Conservation (phyloP, 2,113 vertebrate species). For the Seriola dumerili region DNA sequence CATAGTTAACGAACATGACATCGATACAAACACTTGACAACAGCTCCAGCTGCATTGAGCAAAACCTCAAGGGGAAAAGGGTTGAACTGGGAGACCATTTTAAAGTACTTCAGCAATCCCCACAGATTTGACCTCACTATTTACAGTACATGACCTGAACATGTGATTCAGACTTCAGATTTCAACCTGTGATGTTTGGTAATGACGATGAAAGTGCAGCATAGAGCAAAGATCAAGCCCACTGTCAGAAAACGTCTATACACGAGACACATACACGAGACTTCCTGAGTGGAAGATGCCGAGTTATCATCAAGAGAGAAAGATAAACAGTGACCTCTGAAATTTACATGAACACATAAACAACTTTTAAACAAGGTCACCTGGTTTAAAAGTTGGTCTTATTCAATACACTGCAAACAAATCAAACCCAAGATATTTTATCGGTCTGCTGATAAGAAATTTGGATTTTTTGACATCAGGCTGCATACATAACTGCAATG, state of each 20-base stretch:
- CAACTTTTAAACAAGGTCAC: slow-evolving; percentile 48
- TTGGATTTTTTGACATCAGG: background rate
- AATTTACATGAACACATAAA: slow-evolving; percentile 62
- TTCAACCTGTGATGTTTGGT: slow-evolving; percentile 14
- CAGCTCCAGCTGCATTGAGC: slow-evolving; percentile 11
- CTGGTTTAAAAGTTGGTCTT: background rate
- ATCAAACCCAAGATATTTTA: slow-evolving; percentile 20
- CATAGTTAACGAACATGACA: background rate
- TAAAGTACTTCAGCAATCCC: slow-evolving; percentile 2
- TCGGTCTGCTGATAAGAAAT: background rate
- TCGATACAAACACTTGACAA: slow-evolving; percentile 20
- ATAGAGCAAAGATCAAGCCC: slow-evolving; percentile 35
- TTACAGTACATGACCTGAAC: slow-evolving; percentile 26
- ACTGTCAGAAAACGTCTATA: slow-evolving; percentile 24
- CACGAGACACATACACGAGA: slow-evolving; percentile 27
- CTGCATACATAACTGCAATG: background rate
- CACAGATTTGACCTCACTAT: slow-evolving; percentile 8
- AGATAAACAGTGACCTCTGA: slow-evolving; percentile 73
- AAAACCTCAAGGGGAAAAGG: background rate
- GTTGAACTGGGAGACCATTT: background rate
- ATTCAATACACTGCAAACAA: slow-evolving; percentile 48
- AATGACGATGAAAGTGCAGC: slow-evolving; percentile 21
- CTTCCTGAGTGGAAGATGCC: slow-evolving; percentile 23
- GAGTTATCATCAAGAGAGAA: slow-evolving; percentile 45
- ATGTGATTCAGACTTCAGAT: slow-evolving; percentile 32